Conservation (phyloP, 2,888 invertebrate genomes). For the Philonicus albiceps region DNA sequence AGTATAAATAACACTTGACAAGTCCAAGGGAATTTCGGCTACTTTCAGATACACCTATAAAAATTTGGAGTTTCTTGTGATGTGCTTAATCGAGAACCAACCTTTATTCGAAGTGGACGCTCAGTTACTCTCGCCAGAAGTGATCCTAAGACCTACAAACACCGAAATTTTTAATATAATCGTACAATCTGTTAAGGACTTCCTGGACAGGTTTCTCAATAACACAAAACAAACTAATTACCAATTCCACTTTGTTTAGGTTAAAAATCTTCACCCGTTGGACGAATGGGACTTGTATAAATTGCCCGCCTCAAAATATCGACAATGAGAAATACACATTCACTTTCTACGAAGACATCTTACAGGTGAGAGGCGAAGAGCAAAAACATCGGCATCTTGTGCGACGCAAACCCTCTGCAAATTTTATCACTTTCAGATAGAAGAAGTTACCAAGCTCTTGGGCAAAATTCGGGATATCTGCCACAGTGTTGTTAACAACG, state of each 20-base stretch:
- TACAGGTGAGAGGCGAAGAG: constrained; percentile 65
- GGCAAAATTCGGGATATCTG: constrained; percentile 73
- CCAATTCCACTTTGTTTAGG: constrained; percentile 59
- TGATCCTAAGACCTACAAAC: constrained; percentile 77
- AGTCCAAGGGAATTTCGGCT: background rate
- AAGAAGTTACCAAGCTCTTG: constrained; percentile 73
- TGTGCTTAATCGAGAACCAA: constrained; percentile 64
- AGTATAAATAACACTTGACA: background rate
- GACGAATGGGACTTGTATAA: constrained; percentile 83
- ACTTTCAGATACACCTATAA: constrained; percentile 68
- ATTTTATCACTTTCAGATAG: constrained; percentile 74
- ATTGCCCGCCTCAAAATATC: constrained; percentile 65
- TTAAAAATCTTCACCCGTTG: constrained; percentile 82
- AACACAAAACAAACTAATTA: background rate
- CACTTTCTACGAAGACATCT: constrained; percentile 82
- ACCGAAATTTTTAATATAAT: constrained; percentile 81
- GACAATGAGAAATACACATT: constrained; percentile 68
- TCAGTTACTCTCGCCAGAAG: constrained; percentile 76
- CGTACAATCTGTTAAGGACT: constrained; percentile 76
- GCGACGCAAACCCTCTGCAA: background rate
- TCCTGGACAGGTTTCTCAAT: constrained; percentile 72
- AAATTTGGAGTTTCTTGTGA: constrained; percentile 76
- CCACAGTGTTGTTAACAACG: constrained; percentile 71
- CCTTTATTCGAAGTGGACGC: constrained; percentile 84
- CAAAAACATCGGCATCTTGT: background rate